phyloP scores from a whole-genome alignment of 2,888 invertebrate species.

The Epirrita christyi region DNA sequence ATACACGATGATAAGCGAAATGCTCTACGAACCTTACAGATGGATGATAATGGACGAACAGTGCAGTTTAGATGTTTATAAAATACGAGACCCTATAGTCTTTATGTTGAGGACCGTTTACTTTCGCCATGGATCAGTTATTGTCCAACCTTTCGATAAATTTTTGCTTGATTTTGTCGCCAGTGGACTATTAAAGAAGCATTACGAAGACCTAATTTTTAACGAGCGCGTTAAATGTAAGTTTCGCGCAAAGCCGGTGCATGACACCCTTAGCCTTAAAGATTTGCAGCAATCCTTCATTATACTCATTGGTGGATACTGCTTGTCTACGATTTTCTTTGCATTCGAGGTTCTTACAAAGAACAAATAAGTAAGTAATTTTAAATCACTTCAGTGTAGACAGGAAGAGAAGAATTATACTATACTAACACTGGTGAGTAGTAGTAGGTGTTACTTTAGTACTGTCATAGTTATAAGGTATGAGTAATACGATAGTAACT shows the following conservation, averaged over 20 bases:
- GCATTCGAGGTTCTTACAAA: slow-evolving; percentile 25
- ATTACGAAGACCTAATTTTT: slow-evolving; percentile 25
- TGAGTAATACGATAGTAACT: no score
- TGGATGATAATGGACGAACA: slow-evolving; percentile 41
- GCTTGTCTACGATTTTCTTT: slow-evolving; percentile 43
- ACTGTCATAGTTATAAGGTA: no score
- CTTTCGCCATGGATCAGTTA: slow-evolving; percentile 51
- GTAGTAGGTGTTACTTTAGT: no score
- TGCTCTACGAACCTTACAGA: slow-evolving; percentile 32
- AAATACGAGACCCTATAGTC: slow-evolving; percentile 37
- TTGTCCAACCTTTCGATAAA: slow-evolving; percentile 29
- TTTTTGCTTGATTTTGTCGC: slow-evolving; percentile 28
- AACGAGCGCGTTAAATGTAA: slow-evolving; percentile 42
- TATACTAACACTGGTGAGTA: no score
- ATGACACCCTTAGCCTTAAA: slow-evolving; percentile 26
- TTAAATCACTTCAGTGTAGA: no score
- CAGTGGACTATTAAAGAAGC: slow-evolving; percentile 41
- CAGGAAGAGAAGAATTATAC: no score
- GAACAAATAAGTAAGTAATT: slow-evolving; percentile 21
- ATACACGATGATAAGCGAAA: slow-evolving; percentile 42
- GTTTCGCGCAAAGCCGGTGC: slow-evolving; percentile 7
- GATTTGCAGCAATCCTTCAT: slow-evolving; percentile 40
- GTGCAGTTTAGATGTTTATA: slow-evolving; percentile 39
- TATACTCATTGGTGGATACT: slow-evolving; percentile 45
- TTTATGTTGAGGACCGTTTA: slow-evolving; percentile 41